Conservation (phyloP, 2,797 vertebrate species). For the Argya squamiceps region DNA sequence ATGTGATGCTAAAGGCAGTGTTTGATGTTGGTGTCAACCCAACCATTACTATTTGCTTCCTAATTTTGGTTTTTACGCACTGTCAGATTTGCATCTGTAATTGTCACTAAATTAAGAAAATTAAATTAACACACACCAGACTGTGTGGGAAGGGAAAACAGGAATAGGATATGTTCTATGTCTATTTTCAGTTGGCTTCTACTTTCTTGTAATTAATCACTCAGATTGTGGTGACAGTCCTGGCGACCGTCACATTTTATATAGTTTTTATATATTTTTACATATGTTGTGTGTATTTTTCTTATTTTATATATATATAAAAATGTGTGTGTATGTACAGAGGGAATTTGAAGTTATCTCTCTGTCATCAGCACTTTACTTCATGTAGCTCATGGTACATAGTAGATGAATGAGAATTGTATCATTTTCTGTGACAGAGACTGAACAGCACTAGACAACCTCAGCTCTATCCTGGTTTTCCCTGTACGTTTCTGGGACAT, state of each 20-base stretch:
- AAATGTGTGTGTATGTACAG: background rate
- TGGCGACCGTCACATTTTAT: background rate
- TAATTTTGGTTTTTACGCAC: background rate
- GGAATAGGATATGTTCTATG: background rate
- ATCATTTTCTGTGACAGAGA: background rate
- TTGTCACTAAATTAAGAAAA: background rate
- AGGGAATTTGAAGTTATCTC: background rate
- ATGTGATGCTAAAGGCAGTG: background rate
- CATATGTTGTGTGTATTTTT: background rate
- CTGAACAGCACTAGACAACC: background rate
- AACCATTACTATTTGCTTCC: background rate
- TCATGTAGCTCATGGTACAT: background rate
- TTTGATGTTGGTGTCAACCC: conserved; percentile 16
- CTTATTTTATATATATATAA: background rate
- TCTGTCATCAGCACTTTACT: background rate
- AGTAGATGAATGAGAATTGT: background rate
- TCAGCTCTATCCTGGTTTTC: background rate
- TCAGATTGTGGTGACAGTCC: background rate
- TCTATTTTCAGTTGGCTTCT: background rate
- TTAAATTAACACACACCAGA: background rate
- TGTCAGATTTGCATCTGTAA: conserved; percentile 32
- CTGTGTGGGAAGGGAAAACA: background rate
- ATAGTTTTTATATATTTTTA: background rate
- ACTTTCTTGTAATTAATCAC: background rate
- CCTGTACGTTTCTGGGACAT: background rate